Base-by-base conservation (phyloP, 2,888 invertebrate species). In the Hipparchia sbordonii region DNA sequence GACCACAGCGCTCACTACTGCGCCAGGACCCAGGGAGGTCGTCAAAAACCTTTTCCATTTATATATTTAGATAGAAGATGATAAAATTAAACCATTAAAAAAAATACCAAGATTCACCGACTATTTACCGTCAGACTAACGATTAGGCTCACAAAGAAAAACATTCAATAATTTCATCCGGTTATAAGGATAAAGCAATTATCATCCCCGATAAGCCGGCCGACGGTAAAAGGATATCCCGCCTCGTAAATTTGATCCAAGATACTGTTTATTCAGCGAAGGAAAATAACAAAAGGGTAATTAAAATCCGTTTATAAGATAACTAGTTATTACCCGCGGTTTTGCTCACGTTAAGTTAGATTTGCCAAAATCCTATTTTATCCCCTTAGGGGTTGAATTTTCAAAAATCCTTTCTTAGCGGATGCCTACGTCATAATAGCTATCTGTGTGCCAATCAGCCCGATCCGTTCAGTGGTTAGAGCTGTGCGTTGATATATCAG, bases 181-280 rank as follows among this genome's bases (percentile, higher is more conserved):
- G 76, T 76, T 80, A 76, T 80, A 78, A 78, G 80, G 80, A 82
- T 82, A 83, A 80, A 80, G 82, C 83, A 85, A 85, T 86, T 85
- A 86, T 85, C 81, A 77, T 79, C 75, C 72, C 61, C 79, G 80
- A 85, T 86, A 84, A 76, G 73, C 71, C 74, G 62, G 72, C 23
- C 51, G 48, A 62, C 57, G 54, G 65, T 60, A 54, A 73, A 68
- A 39, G 69, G 69, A 67, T 67, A 67, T 23, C 48, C 67, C 48
- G 67, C 60, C 8, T 52, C 61, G 69, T 69, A 69, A 69, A 69
- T 69, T 69, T 69, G 69, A 69, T 52, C 61, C 45, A 33, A 52
- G 69, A 67, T 67, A 67, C 67, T 69, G 57, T 69, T 69, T 69
- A 52, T 61, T 61, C 69, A n/a, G 52, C 51, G 52, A 69, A n/a